A percentile compares a stretch with the other conserved stretches of the same genome.
Evolutionary conservation across 2,888 invertebrate genomes (phyloP).

Genomic region (Volucella inanis): DNA sequence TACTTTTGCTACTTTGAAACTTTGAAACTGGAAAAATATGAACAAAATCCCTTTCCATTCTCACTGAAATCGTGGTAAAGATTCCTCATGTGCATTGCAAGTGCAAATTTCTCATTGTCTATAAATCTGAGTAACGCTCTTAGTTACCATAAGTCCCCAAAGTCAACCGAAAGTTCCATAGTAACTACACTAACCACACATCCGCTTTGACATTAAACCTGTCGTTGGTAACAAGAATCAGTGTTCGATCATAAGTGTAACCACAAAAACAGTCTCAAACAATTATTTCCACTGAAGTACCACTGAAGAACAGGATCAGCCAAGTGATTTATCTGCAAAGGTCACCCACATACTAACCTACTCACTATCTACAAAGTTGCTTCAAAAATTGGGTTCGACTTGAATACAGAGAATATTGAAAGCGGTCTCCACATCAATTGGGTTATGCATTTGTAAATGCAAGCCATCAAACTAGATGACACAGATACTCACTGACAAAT

Average conservation of each 20-base stretch:
- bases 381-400: slow-evolving; percentile 57
- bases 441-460: slow-evolving; percentile 4
- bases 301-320: slow-evolving; percentile 64
- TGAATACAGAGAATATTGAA: slow-evolving; percentile 40
- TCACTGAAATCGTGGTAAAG: no score
- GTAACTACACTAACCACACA: slow-evolving; percentile 13
- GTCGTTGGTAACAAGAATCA: slow-evolving; percentile 50
- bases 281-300: slow-evolving; percentile 69
- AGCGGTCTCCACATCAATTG: neutral
- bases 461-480: slow-evolving; percentile 63
- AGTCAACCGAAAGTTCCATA: slow-evolving; percentile 28
- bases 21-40: no score
- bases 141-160: slow-evolving; percentile 30
- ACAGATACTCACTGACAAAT: slow-evolving; percentile 67
- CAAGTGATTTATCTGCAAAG: slow-evolving; percentile 66
- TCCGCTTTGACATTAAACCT: slow-evolving; percentile 65
- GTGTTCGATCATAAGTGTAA: slow-evolving; percentile 6
- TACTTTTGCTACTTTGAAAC: no score
- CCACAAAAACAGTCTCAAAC: slow-evolving; percentile 56
- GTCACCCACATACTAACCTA: slow-evolving; percentile 46
- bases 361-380: slow-evolving; percentile 1
- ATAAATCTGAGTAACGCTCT: slow-evolving; percentile 3
- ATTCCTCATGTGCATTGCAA: neutral
- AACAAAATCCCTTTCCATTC: neutral
- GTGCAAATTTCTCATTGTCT: slow-evolving; percentile 6